Conservation (phyloP, 2,113 vertebrate species). For the Anser brachyrhynchus region DNA sequence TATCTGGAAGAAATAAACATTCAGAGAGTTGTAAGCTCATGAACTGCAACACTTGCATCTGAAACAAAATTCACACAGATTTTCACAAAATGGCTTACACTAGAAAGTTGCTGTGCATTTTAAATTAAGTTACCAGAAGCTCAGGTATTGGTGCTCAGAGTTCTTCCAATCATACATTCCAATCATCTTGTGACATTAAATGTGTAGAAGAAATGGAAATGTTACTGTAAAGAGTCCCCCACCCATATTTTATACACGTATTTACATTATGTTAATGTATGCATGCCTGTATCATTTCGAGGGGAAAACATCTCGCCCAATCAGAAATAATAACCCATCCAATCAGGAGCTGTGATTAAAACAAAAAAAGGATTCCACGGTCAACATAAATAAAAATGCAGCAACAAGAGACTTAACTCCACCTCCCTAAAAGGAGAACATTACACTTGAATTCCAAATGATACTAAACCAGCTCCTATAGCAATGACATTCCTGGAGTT, state of each 20-base stretch:
- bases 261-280: background rate
- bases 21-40: background rate
- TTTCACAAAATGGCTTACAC: background rate
- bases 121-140: slow-evolving; percentile 6
- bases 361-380: background rate
- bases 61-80: background rate
- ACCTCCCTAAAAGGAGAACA: background rate
- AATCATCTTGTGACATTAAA: background rate
- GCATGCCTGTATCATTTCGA: background rate
- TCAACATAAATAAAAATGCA: background rate
- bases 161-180: background rate
- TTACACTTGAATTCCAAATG: background rate
- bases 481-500: background rate
- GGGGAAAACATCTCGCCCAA: background rate
- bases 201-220: background rate
- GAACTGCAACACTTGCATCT: background rate
- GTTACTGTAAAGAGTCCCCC: background rate
- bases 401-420: background rate
- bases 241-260: background rate
- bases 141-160: background rate
- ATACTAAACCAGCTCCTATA: background rate
- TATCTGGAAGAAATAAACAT: slow-evolving; percentile 83
- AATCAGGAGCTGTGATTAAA: background rate
- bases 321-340: background rate
- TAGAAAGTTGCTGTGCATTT: background rate